These are phyloP conservation scores for Ommatoiulus sabulosus DNA, from an alignment of 2,888 invertebrate genomes.

Conservation along the genomic window DNA sequence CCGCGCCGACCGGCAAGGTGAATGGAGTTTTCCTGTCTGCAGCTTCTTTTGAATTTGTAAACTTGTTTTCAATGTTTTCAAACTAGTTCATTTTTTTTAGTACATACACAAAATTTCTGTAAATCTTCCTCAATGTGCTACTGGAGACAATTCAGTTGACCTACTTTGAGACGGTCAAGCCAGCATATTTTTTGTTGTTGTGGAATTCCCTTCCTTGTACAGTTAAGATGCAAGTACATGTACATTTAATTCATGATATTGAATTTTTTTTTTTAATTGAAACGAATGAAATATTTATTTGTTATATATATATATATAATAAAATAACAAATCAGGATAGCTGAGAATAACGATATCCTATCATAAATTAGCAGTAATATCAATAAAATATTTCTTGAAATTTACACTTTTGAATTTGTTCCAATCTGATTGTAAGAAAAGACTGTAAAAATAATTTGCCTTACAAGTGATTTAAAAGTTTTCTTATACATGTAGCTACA, in stretches of 20 bases:
- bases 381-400: too few species aligned
- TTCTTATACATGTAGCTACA: neutral
- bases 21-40: neutral
- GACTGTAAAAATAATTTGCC: too few species aligned
- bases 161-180: slow-evolving; percentile 19
- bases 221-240: neutral
- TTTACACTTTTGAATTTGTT: too few species aligned
- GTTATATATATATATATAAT: too few species aligned
- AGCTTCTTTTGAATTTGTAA: neutral
- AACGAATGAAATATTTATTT: too few species aligned
- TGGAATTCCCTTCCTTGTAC: neutral
- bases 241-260: neutral
- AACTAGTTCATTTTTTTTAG: slow-evolving; percentile 20
- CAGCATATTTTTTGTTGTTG: neutral
- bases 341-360: too few species aligned
- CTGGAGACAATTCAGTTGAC: slow-evolving; percentile 13
- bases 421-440: too few species aligned
- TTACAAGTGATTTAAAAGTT: too few species aligned
- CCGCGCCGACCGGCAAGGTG: neutral
- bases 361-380: too few species aligned
- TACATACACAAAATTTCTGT: neutral
- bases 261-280: too few species aligned
- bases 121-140: neutral
- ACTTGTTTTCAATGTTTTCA: slow-evolving; percentile 35
- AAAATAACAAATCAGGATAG: too few species aligned